Conservation (phyloP, 2,113 vertebrate species). For the Ahaetulla prasina region DNA sequence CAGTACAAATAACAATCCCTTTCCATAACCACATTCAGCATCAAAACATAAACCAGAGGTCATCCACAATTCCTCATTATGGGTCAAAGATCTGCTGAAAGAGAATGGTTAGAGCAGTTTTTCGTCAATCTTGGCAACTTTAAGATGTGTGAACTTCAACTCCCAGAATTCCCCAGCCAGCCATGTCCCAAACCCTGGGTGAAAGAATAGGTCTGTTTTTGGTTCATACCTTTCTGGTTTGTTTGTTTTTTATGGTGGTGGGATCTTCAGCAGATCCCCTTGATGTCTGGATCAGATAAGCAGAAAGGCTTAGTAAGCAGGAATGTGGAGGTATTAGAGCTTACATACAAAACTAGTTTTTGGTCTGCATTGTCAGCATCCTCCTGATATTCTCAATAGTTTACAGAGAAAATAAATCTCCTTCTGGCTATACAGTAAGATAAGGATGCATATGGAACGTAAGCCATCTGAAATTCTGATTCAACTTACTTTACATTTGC, state of each 20-base stretch:
- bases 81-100: not conserved
- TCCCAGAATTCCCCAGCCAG: not conserved
- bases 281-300: not conserved
- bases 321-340: not conserved
- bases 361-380: not conserved
- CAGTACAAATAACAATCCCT: not conserved
- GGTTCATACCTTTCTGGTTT: not conserved
- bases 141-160: not conserved
- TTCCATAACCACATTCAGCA: not conserved
- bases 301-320: not conserved
- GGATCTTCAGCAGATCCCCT: not conserved
- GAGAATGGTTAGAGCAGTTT: not conserved
- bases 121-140: not conserved
- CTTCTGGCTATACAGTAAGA: not conserved
- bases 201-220: not conserved
- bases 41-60: not conserved
- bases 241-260: not conserved
- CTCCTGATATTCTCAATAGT: not conserved
- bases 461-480: rapidly evolving
- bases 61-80: not conserved
- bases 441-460: not conserved
- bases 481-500: not conserved
- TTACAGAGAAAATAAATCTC: not conserved
- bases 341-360: rapidly evolving
- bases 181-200: not conserved